These are phyloP conservation scores for Hippocampus comes DNA, from an alignment of 2,113 vertebrate genomes.

Conservation along the genomic window DNA sequence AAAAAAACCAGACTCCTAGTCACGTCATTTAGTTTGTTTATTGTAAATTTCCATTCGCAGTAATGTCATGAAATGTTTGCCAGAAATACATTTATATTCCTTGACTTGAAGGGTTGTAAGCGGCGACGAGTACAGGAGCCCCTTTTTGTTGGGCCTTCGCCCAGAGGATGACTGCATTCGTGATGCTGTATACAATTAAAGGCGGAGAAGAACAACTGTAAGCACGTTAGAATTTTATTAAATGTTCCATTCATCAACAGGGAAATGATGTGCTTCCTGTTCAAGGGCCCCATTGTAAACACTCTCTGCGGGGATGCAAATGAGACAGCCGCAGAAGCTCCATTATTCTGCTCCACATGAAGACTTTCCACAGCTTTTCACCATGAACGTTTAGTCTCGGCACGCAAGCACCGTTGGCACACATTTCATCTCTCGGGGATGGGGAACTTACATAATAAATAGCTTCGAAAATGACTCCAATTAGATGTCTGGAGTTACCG, in stretches of 20 bases:
- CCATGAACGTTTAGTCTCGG: conserved; percentile 37
- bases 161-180: conserved; percentile 28
- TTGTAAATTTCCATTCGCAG: too few species aligned
- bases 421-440: neutral
- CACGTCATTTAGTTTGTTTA: neutral
- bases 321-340: conserved; percentile 42
- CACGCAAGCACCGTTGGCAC: conserved; percentile 31
- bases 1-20: neutral
- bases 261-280: conserved; percentile 30
- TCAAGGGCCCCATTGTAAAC: conserved; percentile 45
- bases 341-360: conserved; percentile 45
- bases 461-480: conserved; percentile 36
- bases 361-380: conserved; percentile 48
- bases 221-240: conserved; percentile 34
- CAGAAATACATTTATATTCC: neutral
- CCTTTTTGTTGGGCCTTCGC: conserved; percentile 28
- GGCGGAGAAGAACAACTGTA: conserved; percentile 15
- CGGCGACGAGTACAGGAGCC: conserved; percentile 4
- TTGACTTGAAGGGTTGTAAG: neutral
- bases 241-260: conserved; percentile 51
- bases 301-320: conserved; percentile 44
- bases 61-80: neutral
- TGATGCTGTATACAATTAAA: conserved; percentile 25
- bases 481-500: conserved; percentile 39
- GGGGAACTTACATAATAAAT: conserved; percentile 18